phyloP scores from a whole-genome alignment of 2,888 invertebrate species.

The Teleiodes luculella region DNA sequence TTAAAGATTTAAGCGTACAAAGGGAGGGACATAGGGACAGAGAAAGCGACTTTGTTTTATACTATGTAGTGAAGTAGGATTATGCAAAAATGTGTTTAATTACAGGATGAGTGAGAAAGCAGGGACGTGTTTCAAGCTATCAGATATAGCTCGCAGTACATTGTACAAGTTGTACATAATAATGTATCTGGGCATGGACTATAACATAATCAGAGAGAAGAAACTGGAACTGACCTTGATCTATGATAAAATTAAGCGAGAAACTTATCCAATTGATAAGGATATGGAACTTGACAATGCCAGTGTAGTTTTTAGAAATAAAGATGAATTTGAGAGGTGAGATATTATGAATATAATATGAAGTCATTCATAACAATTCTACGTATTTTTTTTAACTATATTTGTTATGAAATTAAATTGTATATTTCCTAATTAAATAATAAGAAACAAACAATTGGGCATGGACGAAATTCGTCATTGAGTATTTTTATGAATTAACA shows the following conservation, averaged over 20 bases:
- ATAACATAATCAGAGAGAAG: conserved; percentile 54
- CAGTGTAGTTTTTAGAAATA: conserved; percentile 54
- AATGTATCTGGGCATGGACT: conserved; percentile 67
- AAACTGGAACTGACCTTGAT: conserved; percentile 56
- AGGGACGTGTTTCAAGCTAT: conserved; percentile 58
- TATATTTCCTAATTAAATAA: too few species aligned
- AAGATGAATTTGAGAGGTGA: conserved; percentile 60
- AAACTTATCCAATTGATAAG: conserved; percentile 58
- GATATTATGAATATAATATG: not conserved
- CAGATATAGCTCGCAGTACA: conserved; percentile 42
- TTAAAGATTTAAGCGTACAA: too few species aligned
- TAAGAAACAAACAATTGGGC: too few species aligned
- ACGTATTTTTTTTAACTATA: too few species aligned
- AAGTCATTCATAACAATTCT: too few species aligned
- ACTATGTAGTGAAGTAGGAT: too few species aligned
- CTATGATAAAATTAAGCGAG: conserved; percentile 49
- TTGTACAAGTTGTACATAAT: conserved; percentile 57
- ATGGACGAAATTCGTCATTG: too few species aligned
- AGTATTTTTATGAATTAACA: too few species aligned
- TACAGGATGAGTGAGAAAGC: conserved; percentile 51
- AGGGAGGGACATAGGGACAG: too few species aligned
- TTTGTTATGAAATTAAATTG: too few species aligned
- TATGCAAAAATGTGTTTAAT: conserved; percentile 14
- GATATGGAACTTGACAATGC: conserved; percentile 53
- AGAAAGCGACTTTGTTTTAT: too few species aligned